Conservation (phyloP, 2,888 invertebrate genomes). For the Parnassius smintheus region DNA sequence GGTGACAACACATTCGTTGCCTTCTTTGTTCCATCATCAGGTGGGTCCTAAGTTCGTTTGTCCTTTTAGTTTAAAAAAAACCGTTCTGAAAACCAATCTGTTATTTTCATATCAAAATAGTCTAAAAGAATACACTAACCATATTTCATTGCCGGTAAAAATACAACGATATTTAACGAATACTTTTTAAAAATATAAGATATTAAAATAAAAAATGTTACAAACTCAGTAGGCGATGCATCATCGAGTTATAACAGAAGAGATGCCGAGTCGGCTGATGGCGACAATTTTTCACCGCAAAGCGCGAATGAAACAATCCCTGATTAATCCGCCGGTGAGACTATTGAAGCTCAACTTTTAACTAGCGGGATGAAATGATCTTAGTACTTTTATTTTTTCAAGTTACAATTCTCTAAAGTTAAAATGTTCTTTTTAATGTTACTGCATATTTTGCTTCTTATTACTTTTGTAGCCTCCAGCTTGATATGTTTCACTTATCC, state of each 20-base stretch:
- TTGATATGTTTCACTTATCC: no score
- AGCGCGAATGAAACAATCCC: conserved; percentile 68
- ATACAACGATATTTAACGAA: conserved; percentile 1
- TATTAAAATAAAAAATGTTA: conserved; percentile 33
- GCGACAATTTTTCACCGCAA: conserved; percentile 75
- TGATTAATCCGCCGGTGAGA: conserved; percentile 75
- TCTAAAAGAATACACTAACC: no score
- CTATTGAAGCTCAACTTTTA: conserved; percentile 58
- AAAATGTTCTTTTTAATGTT: no score
- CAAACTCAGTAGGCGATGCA: conserved; percentile 52
- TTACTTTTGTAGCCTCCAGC: no score
- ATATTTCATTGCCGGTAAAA: no score
- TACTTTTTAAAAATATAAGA: conserved; percentile 8
- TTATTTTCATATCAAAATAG: no score
- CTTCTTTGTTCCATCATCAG: no score
- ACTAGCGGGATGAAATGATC: conserved; percentile 30
- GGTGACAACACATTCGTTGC: no score
- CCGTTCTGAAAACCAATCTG: no score
- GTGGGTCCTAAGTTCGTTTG: no score
- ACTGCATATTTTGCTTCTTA: no score
- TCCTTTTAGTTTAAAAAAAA: no score
- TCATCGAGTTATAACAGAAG: conserved; percentile 62
- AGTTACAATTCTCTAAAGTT: neutral
- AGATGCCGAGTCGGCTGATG: conserved; percentile 59
- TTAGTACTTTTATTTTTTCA: conserved; percentile 39